phyloP scores from a whole-genome alignment of 2,113 vertebrate species.

The Lepisosteus osseus region DNA sequence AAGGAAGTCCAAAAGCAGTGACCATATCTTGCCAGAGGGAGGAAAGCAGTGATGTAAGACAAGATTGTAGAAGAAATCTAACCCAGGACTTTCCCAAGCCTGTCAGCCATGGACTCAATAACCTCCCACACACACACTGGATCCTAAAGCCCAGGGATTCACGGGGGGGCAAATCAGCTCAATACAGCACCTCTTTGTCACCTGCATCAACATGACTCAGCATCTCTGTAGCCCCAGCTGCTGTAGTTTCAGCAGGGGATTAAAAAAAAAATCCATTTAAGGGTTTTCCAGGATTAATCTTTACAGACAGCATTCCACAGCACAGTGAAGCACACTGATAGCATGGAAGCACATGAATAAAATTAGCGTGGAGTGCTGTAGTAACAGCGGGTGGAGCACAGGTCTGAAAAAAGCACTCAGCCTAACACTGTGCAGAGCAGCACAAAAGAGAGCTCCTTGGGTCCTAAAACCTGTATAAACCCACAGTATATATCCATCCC shows the following conservation, averaged over 20 bases:
- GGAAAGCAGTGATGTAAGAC: neutral
- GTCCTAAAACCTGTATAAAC: too few species aligned
- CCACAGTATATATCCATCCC: too few species aligned
- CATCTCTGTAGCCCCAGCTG: constrained; percentile 47
- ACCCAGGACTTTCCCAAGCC: neutral
- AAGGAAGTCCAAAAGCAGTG: neutral
- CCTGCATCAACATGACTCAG: constrained; percentile 39
- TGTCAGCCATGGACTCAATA: too few species aligned
- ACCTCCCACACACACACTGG: neutral
- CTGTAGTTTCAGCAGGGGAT: constrained; percentile 25
- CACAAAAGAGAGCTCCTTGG: too few species aligned
- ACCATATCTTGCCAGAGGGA: neutral
- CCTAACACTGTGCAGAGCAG: too few species aligned
- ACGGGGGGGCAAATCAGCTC: neutral
- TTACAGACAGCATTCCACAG: constrained; percentile 14
- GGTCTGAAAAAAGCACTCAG: too few species aligned
- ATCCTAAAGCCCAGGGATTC: neutral
- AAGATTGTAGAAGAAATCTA: neutral
- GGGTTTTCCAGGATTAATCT: constrained; percentile 24
- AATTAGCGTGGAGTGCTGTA: neutral
- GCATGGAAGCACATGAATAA: neutral
- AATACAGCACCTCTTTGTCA: constrained; percentile 51
- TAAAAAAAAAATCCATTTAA: constrained; percentile 16
- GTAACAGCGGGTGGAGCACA: too few species aligned
- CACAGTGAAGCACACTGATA: too few species aligned